Conservation (phyloP, 2,888 invertebrate species). For the Cephus rjabovi region DNA sequence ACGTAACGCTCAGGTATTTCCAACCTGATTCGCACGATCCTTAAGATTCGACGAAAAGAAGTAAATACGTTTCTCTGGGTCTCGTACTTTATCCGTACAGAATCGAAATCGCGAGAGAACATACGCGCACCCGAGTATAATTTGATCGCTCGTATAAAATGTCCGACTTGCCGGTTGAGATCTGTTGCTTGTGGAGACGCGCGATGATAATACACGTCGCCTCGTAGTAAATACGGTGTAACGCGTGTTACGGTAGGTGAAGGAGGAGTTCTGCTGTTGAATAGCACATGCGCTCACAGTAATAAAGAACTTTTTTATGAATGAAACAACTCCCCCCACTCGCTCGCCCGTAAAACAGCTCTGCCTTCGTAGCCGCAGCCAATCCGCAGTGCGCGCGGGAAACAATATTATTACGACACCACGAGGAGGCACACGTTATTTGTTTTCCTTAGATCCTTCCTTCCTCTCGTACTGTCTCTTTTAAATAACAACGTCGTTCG, state of each 20-base stretch:
- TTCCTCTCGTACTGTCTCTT: background rate
- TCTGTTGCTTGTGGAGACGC: background rate
- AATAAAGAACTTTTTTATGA: conserved; percentile 66
- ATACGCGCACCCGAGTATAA: background rate
- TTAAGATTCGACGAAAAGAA: background rate
- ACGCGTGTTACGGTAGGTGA: conserved; percentile 7
- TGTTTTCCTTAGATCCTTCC: background rate
- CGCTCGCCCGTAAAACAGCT: conserved; percentile 30
- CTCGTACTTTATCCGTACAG: background rate
- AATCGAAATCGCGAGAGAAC: background rate
- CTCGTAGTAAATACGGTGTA: background rate
- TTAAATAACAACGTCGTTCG: background rate
- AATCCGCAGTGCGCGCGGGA: conserved; percentile 59
- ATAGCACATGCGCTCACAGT: conserved; percentile 64
- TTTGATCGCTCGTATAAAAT: background rate
- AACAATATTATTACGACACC: conserved; percentile 55
- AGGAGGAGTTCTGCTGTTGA: conserved; percentile 34
- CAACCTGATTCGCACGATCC: background rate
- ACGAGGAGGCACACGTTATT: background rate
- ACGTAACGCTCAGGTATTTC: background rate
- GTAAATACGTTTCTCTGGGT: background rate
- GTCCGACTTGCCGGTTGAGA: background rate
- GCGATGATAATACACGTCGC: background rate
- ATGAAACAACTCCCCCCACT: conserved; percentile 53
- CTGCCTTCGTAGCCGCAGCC: conserved; percentile 39